Base-by-base conservation (phyloP, 2,113 vertebrate species). In the Dasyurus viverrinus region DNA sequence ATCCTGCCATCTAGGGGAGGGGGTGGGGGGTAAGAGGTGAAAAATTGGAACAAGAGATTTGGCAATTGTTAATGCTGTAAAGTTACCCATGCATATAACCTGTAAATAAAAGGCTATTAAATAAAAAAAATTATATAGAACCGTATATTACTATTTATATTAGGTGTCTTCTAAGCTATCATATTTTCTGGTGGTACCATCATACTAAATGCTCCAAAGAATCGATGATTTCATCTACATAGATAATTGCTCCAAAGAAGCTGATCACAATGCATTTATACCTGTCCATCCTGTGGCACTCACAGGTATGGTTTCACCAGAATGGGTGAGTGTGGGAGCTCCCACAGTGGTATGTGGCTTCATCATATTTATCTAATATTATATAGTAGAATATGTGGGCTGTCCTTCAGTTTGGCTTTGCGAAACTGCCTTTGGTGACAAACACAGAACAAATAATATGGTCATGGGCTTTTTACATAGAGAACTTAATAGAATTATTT, bases 301-400 rank as follows among this genome's bases (percentile, higher is more conserved):
- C 16, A 22, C 16, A 19, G n/a, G 3, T 76, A 68, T 36, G 60
- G 30, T 12, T 30, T 68, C 68, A 60, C 27, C 27, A n/a, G 16
- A 1, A 1, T 19, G 4, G 68, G 36, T 7, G 36, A 16, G 36
- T 16, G 14, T 42, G 7, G 26, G 14, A 2, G 1, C 7, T 23
- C 16, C n/a, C 36, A 42, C 68, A 42, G 68, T 42, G 2, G 36
- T 84, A 19, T 10, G 27, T 23, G 19, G 16, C 36, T 42, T 84
- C 68, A n/a, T 84, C 19, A n/a, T 23, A 76, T n/a, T 76, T 36
- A 19, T n/a, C 14, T 76, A n/a, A 68, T n/a, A 68, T 16, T 68
- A 4, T 76, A 76, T 4, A n/a, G 16, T 84, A 84, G 68, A 42
- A 84, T 19, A 42, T 7, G 16, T 84, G 7, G 68, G 68, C n/a